Percentiles rank a stretch among this genome's conserved stretches.
phyloP scores from a whole-genome alignment of 2,797 vertebrate species.

The Helostoma temminkii region DNA sequence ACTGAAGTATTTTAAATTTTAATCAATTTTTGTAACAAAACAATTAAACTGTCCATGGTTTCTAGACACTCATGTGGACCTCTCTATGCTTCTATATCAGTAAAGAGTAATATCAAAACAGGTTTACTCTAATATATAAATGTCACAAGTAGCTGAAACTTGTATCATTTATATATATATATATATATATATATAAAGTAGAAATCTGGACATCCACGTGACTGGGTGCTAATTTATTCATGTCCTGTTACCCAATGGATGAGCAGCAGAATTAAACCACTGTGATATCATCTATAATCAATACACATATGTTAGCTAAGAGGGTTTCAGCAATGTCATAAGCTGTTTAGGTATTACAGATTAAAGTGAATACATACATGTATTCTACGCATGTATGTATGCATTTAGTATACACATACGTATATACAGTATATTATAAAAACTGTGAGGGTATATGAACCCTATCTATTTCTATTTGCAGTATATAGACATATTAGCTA shows the following conservation, averaged over 20 bases:
- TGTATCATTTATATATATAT: too few species aligned
- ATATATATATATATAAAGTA: too few species aligned
- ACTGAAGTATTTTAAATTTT: background rate
- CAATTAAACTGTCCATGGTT: background rate
- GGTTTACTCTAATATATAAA: slow-evolving; percentile 5
- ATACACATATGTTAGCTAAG: slow-evolving; percentile 34
- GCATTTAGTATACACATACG: slow-evolving; percentile 18
- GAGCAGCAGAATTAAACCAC: slow-evolving; percentile 47
- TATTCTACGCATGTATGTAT: slow-evolving; percentile 36
- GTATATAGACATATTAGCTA: slow-evolving; percentile 68
- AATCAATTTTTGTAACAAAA: background rate
- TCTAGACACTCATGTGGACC: background rate
- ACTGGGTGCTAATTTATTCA: slow-evolving; percentile 14
- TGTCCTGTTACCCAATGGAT: slow-evolving; percentile 6
- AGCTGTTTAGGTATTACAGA: slow-evolving; percentile 48
- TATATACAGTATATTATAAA: slow-evolving; percentile 40
- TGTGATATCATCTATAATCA: slow-evolving; percentile 59
- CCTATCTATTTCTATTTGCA: slow-evolving; percentile 66
- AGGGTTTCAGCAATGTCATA: slow-evolving; percentile 35
- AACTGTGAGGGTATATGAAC: slow-evolving; percentile 42
- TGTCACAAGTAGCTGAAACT: slow-evolving; percentile 14
- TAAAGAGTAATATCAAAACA: background rate
- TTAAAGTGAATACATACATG: slow-evolving; percentile 39
- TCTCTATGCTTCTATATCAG: slow-evolving; percentile 29
- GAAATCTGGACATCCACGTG: slow-evolving; percentile 7